Evolutionary conservation across 2,888 invertebrate genomes (phyloP), one percentile per base, ranked within the genome.

Genomic region (Gastrophysa polygoni): DNA sequence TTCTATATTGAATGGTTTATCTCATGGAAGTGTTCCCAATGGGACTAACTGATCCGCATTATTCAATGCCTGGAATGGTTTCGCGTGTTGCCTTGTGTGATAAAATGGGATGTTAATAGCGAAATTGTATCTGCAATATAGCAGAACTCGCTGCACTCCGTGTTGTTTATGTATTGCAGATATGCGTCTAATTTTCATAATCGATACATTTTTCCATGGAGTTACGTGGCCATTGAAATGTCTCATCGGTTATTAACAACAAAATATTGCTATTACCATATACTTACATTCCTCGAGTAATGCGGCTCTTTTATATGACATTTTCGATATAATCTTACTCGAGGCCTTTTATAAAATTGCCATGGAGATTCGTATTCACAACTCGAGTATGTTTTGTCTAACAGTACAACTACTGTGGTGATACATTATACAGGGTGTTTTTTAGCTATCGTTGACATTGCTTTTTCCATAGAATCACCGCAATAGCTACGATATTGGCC

Each of bases 301-400:
- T 55, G 62, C 70, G 70, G 70, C 67, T 49, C 63, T 62, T 64
- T 65, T 68, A 70, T 66, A 70, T 24, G 67, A 34, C 59, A 66
- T 65, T 43, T 67, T 68, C 67, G 70, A 70, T 70, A 68, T 63
- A 67, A 70, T 70, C 69, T 70, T 62, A 59, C 48, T 50, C 50
- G 28, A 18, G 18, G 50, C 50, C 50, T 32, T 50, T 29, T 14
- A 3, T 14, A 14, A 11, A 38, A 38, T 38, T 38, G 11, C 11
- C 38, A 38, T 38, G 14, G 14, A n/a, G 11, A 38, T 38, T 6
- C 38, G 14, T 4, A 14, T 14, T 38, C 38, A 38, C 14, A 38
- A 38, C 14, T 4, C 14, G 14, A 38, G 14, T 11, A 3, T 38
- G n/a, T n/a, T n/a, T n/a, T n/a, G n/a, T n/a, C n/a, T n/a, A n/a